Percentiles rank a stretch among this genome's conserved stretches.
phyloP scores from a whole-genome alignment of 2,888 invertebrate species.

The Petrophora chlorosata region DNA sequence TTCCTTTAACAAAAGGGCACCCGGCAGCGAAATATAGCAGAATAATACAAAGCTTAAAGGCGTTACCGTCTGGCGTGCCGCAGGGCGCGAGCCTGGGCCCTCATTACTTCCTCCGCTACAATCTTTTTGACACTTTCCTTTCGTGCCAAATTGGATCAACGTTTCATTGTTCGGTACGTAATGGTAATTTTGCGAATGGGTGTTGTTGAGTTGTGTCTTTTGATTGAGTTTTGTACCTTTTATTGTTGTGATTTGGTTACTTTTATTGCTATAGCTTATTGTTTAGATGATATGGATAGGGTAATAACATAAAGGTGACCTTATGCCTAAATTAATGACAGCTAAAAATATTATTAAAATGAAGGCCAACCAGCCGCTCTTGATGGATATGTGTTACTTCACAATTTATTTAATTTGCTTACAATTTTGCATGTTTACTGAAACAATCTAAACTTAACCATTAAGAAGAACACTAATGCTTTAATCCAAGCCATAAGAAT shows the following conservation, averaged over 20 bases:
- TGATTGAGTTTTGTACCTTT: conserved; percentile 42
- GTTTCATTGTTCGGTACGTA: conserved; percentile 61
- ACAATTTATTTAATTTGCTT: too few species aligned
- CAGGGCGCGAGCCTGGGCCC: conserved; percentile 67
- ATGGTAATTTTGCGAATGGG: conserved; percentile 61
- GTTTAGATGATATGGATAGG: too few species aligned
- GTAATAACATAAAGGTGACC: too few species aligned
- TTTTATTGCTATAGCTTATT: conserved; percentile 24
- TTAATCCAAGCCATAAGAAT: too few species aligned
- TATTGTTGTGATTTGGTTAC: too few species aligned
- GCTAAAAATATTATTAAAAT: too few species aligned
- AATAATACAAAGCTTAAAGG: conserved; percentile 81
- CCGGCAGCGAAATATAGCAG: conserved; percentile 60
- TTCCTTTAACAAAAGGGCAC: conserved; percentile 73
- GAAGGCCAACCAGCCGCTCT: too few species aligned
- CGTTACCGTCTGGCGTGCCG: conserved; percentile 63
- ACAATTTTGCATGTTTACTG: too few species aligned
- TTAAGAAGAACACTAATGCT: too few species aligned
- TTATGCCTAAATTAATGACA: too few species aligned
- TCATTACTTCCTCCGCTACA: conserved; percentile 63
- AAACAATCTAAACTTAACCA: too few species aligned
- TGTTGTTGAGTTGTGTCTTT: conserved; percentile 47
- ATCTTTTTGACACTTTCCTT: conserved; percentile 74
- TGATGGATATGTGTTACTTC: too few species aligned
- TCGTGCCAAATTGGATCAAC: conserved; percentile 73